Percentiles rank a stretch among this genome's conserved stretches.
phyloP scores from a whole-genome alignment of 2,797 vertebrate genomes.

The Pseudomugil gertrudae region DNA sequence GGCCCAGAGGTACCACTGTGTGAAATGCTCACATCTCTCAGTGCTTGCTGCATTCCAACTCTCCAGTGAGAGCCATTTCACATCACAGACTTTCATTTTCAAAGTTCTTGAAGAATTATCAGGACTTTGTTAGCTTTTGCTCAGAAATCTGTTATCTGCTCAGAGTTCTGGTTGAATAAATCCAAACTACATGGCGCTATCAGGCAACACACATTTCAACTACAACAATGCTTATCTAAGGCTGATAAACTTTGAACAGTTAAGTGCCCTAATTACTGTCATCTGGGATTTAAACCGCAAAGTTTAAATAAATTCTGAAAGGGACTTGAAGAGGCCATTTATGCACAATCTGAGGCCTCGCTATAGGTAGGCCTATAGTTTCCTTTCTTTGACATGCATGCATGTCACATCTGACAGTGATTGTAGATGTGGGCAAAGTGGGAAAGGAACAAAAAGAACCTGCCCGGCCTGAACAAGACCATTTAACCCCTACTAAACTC shows the following conservation, averaged over 20 bases:
- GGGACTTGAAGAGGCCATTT: conserved; percentile 54
- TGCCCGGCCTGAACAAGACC: conserved; percentile 36
- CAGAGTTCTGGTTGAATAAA: conserved; percentile 75
- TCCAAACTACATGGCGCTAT: conserved; percentile 78
- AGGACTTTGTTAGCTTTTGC: conserved; percentile 69
- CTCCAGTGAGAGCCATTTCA: conserved; percentile 62
- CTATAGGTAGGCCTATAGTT: conserved; percentile 68
- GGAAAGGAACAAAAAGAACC: conserved; percentile 43
- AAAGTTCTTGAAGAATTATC: conserved; percentile 55
- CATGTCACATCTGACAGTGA: conserved; percentile 78
- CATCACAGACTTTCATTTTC: conserved; percentile 66
- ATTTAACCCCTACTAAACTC: conserved; percentile 44
- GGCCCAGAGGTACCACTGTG: conserved; percentile 57
- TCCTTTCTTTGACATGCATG: conserved; percentile 64
- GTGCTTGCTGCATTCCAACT: conserved; percentile 60
- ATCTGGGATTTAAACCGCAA: conserved; percentile 77
- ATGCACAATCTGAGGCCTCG: conserved; percentile 51
- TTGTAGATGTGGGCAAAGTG: conserved; percentile 60
- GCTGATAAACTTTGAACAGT: conserved; percentile 79
- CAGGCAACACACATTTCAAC: conserved; percentile 73
- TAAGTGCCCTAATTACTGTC: conserved; percentile 82
- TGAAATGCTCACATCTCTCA: conserved; percentile 66
- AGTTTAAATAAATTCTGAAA: conserved; percentile 70
- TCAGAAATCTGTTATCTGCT: conserved; percentile 67
- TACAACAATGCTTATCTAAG: conserved; percentile 80